Conservation (phyloP, 2,888 invertebrate species). For the Hydriomena furcata region DNA sequence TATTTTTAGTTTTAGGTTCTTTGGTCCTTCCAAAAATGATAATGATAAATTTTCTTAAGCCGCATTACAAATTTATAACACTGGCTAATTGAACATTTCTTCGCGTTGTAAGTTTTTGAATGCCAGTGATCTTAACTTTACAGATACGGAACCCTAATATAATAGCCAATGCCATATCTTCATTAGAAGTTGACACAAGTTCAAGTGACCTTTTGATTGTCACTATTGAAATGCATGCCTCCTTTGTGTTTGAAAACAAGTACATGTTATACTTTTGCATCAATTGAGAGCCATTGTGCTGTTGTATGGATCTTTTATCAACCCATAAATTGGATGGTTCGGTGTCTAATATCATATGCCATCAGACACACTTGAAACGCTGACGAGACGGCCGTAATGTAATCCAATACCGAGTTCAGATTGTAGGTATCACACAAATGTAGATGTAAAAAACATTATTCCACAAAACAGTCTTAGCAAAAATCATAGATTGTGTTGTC, state of each 20-base stretch:
- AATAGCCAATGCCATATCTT: not conserved
- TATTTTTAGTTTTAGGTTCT: no score
- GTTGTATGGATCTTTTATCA: conserved; percentile 32
- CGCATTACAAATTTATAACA: no score
- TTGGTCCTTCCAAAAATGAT: no score
- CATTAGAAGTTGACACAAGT: conserved; percentile 7
- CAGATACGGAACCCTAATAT: no score
- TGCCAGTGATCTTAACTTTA: no score
- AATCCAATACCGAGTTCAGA: conserved; percentile 15
- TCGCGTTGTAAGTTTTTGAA: no score
- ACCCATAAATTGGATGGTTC: conserved; percentile 16
- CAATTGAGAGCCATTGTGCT: conserved; percentile 31
- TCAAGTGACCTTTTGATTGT: conserved; percentile 17
- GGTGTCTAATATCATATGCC: conserved; percentile 45
- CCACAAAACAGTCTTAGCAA: no score
- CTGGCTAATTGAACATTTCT: no score
- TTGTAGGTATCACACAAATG: conserved; percentile 5
- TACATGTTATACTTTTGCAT: conserved; percentile 9
- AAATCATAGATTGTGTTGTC: no score
- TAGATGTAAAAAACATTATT: no score
- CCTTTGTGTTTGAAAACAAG: conserved; percentile 16
- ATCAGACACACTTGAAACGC: conserved; percentile 41
- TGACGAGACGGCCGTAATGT: conserved; percentile 28
- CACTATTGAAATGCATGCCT: conserved; percentile 19
- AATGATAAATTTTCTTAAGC: no score